Evolutionary conservation across 2,888 invertebrate species (phyloP), one percentile per base, ranked within the genome.

Genomic region (Nebria salina): DNA sequence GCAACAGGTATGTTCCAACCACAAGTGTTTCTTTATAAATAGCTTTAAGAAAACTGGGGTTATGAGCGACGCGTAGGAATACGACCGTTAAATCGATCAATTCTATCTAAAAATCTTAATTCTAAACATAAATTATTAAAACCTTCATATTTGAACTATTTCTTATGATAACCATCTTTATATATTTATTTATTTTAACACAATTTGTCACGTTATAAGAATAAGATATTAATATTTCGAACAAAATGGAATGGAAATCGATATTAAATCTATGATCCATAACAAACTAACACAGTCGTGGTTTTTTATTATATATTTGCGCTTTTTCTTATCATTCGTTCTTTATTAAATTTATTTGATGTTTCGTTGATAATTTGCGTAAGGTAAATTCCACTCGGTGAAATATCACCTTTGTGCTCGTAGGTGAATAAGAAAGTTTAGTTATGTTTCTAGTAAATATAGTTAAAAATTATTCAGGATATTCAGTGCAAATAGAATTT

Each of bases 1-100:
- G 91, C 91, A 87, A 91, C 92, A 91, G 92, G 92, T 92, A 89
- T 89, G 91, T 86, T 75, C 15, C 64, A 11, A 64, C 54, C n/a
- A 72, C 54, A 43, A 20, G 43, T 74, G n/a, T 72, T 25, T n/a
- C 7, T 72, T 72, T 25, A 15, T 11, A 43, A 26, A 54, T n/a
- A 11, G 13, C 8, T 25, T 13, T 54, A 11, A 54, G 13, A 13
- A 54, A 54, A 54, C 54, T 54, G 13, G 54, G 54, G 54, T 54
- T 54, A 54, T 8, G 54, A 13, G 68, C 15, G 68, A 68, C 68
- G 25, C 68, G 8, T 68, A n/a, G 4, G 13, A 54, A 54, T 54
- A 11, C 13, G 54, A 54, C 54, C 54, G 54, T 54, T 54, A 54
- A 54, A 54, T 54, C 7, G 7, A 54, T 13, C 54, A 54, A 54